These are phyloP conservation scores for Dasyurus viverrinus DNA, from an alignment of 2,113 vertebrate species.

Conservation along the genomic window DNA sequence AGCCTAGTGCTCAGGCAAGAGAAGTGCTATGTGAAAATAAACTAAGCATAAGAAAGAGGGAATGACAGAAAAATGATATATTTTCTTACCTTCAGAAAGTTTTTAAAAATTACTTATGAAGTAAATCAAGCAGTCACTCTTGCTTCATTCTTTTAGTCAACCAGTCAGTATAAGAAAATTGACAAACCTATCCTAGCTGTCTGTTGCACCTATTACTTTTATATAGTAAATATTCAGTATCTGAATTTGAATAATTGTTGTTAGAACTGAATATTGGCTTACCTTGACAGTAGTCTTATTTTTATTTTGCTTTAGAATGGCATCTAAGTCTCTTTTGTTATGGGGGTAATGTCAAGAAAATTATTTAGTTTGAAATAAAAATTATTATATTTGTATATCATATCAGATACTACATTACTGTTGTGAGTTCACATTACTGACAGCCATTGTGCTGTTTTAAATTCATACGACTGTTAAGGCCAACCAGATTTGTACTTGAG, in stretches of 20 bases:
- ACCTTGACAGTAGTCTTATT: slow-evolving; percentile 73
- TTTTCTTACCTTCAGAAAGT: slow-evolving; percentile 19
- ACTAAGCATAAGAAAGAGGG: slow-evolving; percentile 11
- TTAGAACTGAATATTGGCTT: slow-evolving; percentile 65
- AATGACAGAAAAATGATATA: background rate
- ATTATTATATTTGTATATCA: background rate
- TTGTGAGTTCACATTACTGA: background rate
- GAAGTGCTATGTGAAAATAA: background rate
- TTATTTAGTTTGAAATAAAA: slow-evolving; percentile 47
- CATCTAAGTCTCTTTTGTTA: slow-evolving; percentile 20
- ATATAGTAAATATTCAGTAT: slow-evolving; percentile 64
- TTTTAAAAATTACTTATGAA: slow-evolving; percentile 36
- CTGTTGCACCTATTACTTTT: slow-evolving; percentile 78
- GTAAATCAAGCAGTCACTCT: slow-evolving; percentile 54
- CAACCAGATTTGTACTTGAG: slow-evolving; percentile 56
- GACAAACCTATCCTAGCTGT: slow-evolving; percentile 66
- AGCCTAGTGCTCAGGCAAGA: slow-evolving; percentile 35
- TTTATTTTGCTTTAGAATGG: slow-evolving; percentile 45
- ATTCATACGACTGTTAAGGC: slow-evolving; percentile 32
- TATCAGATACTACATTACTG: background rate
- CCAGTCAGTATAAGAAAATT: slow-evolving; percentile 55
- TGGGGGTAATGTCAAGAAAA: background rate
- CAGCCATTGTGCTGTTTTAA: slow-evolving; percentile 1
- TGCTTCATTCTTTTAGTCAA: slow-evolving; percentile 58
- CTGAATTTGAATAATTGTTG: slow-evolving; percentile 67